These are phyloP conservation scores for Dinomys branickii DNA, from an alignment of 2,113 vertebrate species.

Conservation along the genomic window DNA sequence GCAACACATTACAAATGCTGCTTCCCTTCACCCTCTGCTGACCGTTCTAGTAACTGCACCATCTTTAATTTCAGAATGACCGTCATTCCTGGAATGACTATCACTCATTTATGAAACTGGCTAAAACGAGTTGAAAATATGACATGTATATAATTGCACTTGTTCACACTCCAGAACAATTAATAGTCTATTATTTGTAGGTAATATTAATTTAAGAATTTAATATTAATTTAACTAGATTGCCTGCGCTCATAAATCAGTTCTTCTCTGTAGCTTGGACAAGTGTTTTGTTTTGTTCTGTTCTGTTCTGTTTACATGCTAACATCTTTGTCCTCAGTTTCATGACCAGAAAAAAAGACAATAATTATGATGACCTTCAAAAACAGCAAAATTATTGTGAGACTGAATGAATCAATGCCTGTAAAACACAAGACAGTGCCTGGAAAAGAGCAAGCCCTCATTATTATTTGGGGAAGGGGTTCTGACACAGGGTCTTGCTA, in stretches of 20 bases:
- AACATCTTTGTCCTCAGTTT: not conserved
- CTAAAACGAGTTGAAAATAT: not conserved
- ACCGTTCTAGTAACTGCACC: conserved; percentile 47
- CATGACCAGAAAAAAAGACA: not conserved
- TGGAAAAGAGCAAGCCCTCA: not conserved
- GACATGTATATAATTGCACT: not conserved
- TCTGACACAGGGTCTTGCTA: not conserved
- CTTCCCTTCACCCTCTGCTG: conserved; percentile 72
- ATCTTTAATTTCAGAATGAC: not conserved
- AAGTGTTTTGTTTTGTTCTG: not conserved
- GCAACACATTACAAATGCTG: not conserved
- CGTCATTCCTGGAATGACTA: not conserved
- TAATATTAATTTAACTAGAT: not conserved
- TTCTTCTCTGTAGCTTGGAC: not conserved
- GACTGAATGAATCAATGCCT: conserved; percentile 10
- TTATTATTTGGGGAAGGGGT: not conserved
- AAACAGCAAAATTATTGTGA: not conserved
- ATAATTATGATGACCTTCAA: not conserved
- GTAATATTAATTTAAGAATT: not conserved
- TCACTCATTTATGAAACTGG: not conserved
- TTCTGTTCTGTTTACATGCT: not conserved
- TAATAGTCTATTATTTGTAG: not conserved
- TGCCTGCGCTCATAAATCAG: not conserved
- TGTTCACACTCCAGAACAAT: conserved; percentile 1
- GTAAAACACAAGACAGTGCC: not conserved